These are phyloP conservation scores for Poliocrania exsul DNA, from an alignment of 2,797 vertebrate genomes.

Conservation along the genomic window DNA sequence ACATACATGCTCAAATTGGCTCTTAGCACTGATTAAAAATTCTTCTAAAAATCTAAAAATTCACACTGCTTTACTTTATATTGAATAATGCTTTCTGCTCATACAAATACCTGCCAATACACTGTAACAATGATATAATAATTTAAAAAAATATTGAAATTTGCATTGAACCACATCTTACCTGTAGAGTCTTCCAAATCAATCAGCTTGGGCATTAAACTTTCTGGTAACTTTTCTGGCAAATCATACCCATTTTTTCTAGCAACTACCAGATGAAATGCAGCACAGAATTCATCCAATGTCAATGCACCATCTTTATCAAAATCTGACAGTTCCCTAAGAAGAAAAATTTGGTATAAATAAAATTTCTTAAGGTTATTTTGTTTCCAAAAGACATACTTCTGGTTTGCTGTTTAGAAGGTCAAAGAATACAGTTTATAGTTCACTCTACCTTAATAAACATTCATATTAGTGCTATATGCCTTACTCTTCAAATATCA, in stretches of 20 bases:
- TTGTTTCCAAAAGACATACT: neutral
- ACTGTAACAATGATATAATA: neutral
- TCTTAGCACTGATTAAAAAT: neutral
- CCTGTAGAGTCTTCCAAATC: slow-evolving; percentile 97
- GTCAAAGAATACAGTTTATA: neutral
- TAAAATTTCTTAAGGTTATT: slow-evolving; percentile 3
- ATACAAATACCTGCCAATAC: neutral
- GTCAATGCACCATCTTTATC: slow-evolving; percentile 98
- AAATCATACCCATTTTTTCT: slow-evolving; percentile 98
- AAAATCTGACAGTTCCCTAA: slow-evolving; percentile 98
- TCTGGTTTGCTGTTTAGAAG: neutral
- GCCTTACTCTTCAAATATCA: neutral
- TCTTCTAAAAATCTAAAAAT: neutral
- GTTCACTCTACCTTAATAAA: neutral
- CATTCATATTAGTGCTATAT: neutral
- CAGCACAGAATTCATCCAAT: slow-evolving; percentile 97
- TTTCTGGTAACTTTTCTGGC: slow-evolving; percentile 97
- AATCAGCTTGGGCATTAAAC: slow-evolving; percentile 98
- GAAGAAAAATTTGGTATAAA: slow-evolving; percentile 65
- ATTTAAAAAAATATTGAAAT: neutral
- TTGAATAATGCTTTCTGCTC: neutral
- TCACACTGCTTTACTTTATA: neutral
- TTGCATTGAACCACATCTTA: slow-evolving; percentile 54
- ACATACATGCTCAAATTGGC: neutral
- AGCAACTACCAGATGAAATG: slow-evolving; percentile 97